Evolutionary conservation across 1,140 invertebrate genomes (phyloP).

Genomic region (Teleogryllus occipitalis): DNA sequence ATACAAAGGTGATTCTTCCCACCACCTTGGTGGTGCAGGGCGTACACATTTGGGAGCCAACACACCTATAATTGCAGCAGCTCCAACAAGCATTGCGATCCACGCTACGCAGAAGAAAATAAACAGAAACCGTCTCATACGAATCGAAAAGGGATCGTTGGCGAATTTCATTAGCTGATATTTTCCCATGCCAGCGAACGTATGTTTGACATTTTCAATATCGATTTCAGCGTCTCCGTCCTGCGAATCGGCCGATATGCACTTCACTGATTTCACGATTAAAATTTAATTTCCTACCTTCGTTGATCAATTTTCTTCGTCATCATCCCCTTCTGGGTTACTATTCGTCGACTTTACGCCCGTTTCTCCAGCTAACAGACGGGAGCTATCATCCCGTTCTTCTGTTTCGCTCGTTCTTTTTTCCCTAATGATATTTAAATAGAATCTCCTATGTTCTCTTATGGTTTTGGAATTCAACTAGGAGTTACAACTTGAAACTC

Average conservation of each 20-base stretch:
- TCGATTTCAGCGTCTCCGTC: conserved; percentile 84
- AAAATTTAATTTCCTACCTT: conserved; percentile 5
- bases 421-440: too few relatives aligned
- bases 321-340: background rate
- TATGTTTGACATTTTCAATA: conserved; percentile 51
- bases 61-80: conserved; percentile 74
- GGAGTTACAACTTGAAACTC: too few relatives aligned
- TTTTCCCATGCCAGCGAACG: conserved; percentile 76
- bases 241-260: conserved; percentile 51
- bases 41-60: conserved; percentile 72
- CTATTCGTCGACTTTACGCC: background rate
- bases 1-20: conserved; percentile 52
- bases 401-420: background rate
- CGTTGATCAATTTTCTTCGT: conserved; percentile 1
- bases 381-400: background rate
- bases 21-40: conserved; percentile 58
- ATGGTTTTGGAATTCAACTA: too few relatives aligned
- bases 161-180: conserved; percentile 87
- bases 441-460: too few relatives aligned
- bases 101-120: conserved; percentile 78
- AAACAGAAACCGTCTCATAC: conserved; percentile 75
- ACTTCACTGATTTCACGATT: conserved; percentile 34
- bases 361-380: background rate
- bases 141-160: conserved; percentile 86
- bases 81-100: conserved; percentile 74